Evolutionary conservation across 1,140 invertebrate species (phyloP), one percentile per base, ranked within the genome.

Genomic region (Drosophila saltans): DNA sequence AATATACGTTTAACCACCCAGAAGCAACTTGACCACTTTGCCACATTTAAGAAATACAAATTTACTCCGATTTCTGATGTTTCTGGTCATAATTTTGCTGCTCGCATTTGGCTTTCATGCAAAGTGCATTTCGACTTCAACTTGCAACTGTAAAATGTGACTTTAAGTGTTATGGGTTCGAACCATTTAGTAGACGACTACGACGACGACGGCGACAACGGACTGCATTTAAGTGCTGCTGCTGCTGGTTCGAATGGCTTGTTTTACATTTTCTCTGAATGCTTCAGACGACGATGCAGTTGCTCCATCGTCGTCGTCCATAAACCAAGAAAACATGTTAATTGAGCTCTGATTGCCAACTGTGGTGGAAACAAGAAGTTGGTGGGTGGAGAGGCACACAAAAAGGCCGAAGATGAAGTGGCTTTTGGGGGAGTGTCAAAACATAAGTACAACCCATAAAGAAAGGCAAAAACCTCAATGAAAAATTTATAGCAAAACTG

Each of bases 281-380:
- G 45, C 67, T 26, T 26, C 28, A 45, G 39, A 52, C 45, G 39
- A 52, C 45, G 41, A 43, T 52, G 56, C 59, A 33, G 57, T 33
- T 39, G 57, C 57, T 52, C 24, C 4, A 16, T 39, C 10, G 52
- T 28, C 69, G 30, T 39, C 10, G 52, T 28, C 69, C 83, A 62
- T 86, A 86, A 86, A 86, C 65, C 71, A 63, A 43, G 67, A 61
- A 65, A 89, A 86, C 84, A 83, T 83, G 84, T 86, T 89, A 88
- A 86, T 86, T 86, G 83, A 82, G 56, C 57, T 58, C 52, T 43
- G 69, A 70, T 84, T 65, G 78, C 24, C 21, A 24, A 9, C 45
- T 26, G 21, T 26, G 9, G 55, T 33, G 57, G 39, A 72, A 63
- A 56, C 41, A 36, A 6, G n/a, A 39, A 40, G 59, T 45, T 24